Conservation (phyloP, 2,888 invertebrate genomes). For the Nasonia oneida region DNA sequence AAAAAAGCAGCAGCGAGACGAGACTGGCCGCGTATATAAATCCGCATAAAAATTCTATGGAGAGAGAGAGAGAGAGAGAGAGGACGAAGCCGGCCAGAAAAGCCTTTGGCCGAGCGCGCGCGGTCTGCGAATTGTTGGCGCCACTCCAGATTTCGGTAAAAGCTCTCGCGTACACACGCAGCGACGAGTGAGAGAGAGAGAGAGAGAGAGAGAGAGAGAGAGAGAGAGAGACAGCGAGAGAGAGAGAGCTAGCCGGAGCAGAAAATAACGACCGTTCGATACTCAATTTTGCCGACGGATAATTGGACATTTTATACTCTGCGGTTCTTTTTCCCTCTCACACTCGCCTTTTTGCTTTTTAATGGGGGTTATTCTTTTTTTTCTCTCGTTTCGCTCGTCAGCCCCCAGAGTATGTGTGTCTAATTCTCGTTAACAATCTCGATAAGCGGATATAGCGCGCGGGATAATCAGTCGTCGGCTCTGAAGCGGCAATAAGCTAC, state of each 20-base stretch:
- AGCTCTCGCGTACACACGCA: conserved; percentile 7
- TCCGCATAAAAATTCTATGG: conserved; percentile 61
- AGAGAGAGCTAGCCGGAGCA: conserved; percentile 31
- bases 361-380: not conserved
- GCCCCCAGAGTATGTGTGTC: not conserved
- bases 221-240: too few species aligned
- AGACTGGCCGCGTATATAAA: conserved; percentile 49
- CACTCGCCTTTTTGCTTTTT: not conserved
- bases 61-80: not conserved
- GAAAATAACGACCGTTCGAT: conserved; percentile 65
- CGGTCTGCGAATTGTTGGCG: conserved; percentile 64
- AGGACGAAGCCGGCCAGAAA: conserved; percentile 49
- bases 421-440: conserved; percentile 67
- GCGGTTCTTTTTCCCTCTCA: not conserved
- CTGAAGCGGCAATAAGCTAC: not conserved
- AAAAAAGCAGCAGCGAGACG: conserved; percentile 31
- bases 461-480: conserved; percentile 15
- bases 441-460: conserved; percentile 67
- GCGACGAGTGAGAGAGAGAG: not conserved
- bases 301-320: conserved; percentile 66
- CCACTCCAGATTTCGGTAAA: conserved; percentile 68
- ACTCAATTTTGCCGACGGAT: conserved; percentile 70
- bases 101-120: conserved; percentile 30
- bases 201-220: conserved; percentile 25
- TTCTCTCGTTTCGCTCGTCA: not conserved